phyloP scores from a whole-genome alignment of 2,113 vertebrate species.

The Sinocyclocheilus grahami region DNA sequence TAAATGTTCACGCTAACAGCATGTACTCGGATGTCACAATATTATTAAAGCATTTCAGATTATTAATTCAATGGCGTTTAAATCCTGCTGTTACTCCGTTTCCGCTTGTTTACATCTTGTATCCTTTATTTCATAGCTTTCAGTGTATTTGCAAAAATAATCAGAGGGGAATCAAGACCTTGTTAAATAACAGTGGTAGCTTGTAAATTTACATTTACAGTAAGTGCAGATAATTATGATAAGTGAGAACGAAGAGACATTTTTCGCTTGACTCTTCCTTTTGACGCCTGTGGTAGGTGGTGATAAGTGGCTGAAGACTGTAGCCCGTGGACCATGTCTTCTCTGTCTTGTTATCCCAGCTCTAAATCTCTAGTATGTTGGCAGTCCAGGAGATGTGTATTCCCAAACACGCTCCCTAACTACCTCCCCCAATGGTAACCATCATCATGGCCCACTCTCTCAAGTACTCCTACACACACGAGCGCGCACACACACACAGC shows the following conservation, averaged over 20 bases:
- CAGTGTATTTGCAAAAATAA: not conserved
- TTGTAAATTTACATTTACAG: constrained; percentile 37
- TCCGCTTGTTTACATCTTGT: not conserved
- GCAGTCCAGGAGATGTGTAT: constrained; percentile 62
- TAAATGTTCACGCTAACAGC: not conserved
- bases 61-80: not conserved
- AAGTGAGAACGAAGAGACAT: constrained; percentile 32
- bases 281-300: constrained; percentile 50
- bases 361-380: constrained; percentile 61
- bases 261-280: constrained; percentile 40
- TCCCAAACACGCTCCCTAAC: constrained; percentile 62
- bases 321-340: constrained; percentile 60
- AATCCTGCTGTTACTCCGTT: not conserved
- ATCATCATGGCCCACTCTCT: constrained; percentile 52
- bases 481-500: constrained; percentile 22
- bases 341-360: constrained; percentile 62
- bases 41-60: constrained; percentile 12
- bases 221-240: constrained; percentile 29
- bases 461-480: constrained; percentile 33
- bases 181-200: not conserved
- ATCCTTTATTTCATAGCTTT: not conserved
- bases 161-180: constrained; percentile 10
- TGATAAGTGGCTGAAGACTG: constrained; percentile 55
- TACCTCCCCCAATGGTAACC: constrained; percentile 59
- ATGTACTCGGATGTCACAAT: not conserved